A percentile compares a stretch with the other conserved stretches of the same genome.
These are phyloP conservation scores for Ceyx melanurus DNA, from an alignment of 2,113 vertebrate genomes.

Conservation along the genomic window DNA sequence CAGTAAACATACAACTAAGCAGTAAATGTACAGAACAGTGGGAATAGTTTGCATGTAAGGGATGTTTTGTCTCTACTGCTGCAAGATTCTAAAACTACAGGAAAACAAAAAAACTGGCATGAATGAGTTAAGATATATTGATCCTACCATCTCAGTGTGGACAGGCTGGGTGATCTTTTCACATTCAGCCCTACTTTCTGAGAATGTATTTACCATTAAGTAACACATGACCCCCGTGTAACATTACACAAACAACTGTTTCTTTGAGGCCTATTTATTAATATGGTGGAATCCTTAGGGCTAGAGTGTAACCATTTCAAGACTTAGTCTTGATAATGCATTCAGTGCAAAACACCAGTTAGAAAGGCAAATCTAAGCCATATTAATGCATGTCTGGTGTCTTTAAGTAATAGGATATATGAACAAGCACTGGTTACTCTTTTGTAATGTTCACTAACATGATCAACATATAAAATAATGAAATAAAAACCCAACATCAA, in stretches of 20 bases:
- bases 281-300: neutral
- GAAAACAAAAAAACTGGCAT: neutral
- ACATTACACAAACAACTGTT: neutral
- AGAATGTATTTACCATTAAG: neutral
- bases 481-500: neutral
- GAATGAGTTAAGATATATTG: neutral
- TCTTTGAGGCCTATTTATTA: neutral
- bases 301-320: neutral
- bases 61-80: neutral
- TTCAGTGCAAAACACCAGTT: neutral
- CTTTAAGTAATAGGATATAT: neutral
- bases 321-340: neutral
- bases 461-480: neutral
- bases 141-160: neutral
- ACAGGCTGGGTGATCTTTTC: neutral
- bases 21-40: neutral
- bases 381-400: neutral
- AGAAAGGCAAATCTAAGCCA: neutral
- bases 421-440: neutral
- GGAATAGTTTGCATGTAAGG: neutral
- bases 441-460: neutral
- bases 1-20: neutral
- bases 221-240: neutral
- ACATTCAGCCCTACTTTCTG: neutral
- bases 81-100: neutral